phyloP scores from a whole-genome alignment of 2,113 vertebrate genomes.

The Nesoenas mayeri region DNA sequence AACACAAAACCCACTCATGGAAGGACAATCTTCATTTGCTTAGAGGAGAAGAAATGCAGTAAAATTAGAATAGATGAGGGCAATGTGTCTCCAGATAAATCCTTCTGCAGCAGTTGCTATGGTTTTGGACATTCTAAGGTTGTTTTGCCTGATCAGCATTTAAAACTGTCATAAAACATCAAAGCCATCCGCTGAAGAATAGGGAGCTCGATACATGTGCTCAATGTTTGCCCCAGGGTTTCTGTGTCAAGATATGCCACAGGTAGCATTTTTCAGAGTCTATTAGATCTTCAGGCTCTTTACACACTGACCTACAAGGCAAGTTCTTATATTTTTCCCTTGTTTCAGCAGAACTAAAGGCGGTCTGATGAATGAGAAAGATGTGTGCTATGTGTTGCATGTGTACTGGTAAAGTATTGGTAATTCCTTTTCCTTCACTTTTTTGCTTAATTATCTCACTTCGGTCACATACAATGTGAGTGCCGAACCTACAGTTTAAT shows the following conservation, averaged over 20 bases:
- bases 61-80: background rate
- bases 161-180: background rate
- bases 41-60: background rate
- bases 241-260: background rate
- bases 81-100: background rate
- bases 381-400: background rate
- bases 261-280: background rate
- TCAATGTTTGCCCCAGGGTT: background rate
- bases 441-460: background rate
- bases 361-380: background rate
- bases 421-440: background rate
- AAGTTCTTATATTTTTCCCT: background rate
- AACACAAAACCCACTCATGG: background rate
- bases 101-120: conserved; percentile 13
- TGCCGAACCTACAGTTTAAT: background rate
- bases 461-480: background rate
- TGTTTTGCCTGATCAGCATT: conserved; percentile 27
- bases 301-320: background rate
- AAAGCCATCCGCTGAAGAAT: conserved; percentile 4
- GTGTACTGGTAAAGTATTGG: background rate
- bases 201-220: background rate
- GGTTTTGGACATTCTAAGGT: conserved; percentile 22
- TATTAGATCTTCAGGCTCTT: background rate
- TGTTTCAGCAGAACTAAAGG: background rate
- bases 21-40: background rate